These are phyloP conservation scores for Gallinago undulata DNA, from an alignment of 2,113 vertebrate species.

Conservation along the genomic window DNA sequence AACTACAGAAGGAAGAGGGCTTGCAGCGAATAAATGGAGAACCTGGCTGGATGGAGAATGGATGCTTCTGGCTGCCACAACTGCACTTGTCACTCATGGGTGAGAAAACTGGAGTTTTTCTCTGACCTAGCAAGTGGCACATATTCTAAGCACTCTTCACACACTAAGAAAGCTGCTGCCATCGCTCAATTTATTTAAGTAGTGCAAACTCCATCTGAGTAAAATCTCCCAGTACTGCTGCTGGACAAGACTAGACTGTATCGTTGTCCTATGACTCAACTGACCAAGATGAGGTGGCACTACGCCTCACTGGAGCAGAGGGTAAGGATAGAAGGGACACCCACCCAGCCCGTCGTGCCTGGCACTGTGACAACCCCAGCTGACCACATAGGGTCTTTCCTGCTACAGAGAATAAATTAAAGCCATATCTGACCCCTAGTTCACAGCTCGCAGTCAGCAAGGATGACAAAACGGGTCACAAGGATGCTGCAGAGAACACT, in stretches of 20 bases:
- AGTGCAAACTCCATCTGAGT: neutral
- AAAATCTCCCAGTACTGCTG: neutral
- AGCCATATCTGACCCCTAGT: neutral
- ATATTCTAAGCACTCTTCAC: neutral
- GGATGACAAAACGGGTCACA: neutral
- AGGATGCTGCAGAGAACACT: neutral
- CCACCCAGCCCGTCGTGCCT: fast-evolving
- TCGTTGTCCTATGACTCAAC: neutral
- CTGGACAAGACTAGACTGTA: neutral
- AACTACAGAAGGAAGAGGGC: neutral
- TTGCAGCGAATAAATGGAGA: neutral
- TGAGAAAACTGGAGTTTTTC: neutral
- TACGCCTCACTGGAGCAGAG: fast-evolving
- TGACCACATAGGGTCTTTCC: neutral
- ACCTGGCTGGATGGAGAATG: neutral
- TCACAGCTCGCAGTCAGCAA: neutral
- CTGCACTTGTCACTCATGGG: fast-evolving
- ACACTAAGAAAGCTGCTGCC: neutral
- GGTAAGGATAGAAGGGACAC: neutral
- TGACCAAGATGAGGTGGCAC: neutral
- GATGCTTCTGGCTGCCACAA: neutral
- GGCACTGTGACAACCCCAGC: neutral
- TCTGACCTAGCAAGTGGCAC: neutral
- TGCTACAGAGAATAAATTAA: neutral
- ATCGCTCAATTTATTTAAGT: neutral